Evolutionary conservation across 2,797 vertebrate genomes (phyloP).

Genomic region (Miichthys miiuy): DNA sequence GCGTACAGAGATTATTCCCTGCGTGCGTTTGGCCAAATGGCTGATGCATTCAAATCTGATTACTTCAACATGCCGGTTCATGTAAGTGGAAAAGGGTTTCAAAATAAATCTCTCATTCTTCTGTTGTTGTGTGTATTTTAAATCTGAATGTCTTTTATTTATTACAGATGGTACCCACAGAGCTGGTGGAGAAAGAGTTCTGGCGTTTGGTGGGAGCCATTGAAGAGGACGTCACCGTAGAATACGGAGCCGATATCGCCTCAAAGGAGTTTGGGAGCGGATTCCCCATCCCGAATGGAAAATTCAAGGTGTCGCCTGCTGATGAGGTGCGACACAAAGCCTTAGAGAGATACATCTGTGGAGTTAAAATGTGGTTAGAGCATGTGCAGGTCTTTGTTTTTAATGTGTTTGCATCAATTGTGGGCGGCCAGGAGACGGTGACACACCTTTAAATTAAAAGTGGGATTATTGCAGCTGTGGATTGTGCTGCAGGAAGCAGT

Average conservation of each 20-base stretch:
- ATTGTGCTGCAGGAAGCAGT: background rate
- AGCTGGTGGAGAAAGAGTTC: slow-evolving; percentile 98
- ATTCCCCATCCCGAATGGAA: slow-evolving; percentile 94
- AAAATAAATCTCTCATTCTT: background rate
- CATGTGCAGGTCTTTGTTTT: background rate
- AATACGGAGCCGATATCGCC: slow-evolving; percentile 97
- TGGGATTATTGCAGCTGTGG: background rate
- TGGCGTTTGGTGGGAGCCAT: slow-evolving; percentile 97
- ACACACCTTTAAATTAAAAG: background rate
- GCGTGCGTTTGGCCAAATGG: slow-evolving; percentile 97
- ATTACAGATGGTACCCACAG: slow-evolving; percentile 96
- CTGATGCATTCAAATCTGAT: slow-evolving; percentile 97
- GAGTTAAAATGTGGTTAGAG: background rate
- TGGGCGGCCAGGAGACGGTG: background rate
- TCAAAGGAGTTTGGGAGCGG: slow-evolving; percentile 98
- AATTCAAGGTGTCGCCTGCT: slow-evolving; percentile 90
- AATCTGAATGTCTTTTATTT: background rate
- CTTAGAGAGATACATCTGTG: background rate
- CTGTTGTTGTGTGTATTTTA: slow-evolving; percentile 2
- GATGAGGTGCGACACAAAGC: slow-evolving; percentile 88
- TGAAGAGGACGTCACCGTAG: slow-evolving; percentile 97
- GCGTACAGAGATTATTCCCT: slow-evolving; percentile 95
- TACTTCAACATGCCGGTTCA: slow-evolving; percentile 99
- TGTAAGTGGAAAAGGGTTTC: slow-evolving; percentile 82
- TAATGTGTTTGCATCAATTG: background rate